Conservation (phyloP, 2,113 vertebrate genomes). For the Catharus minimus region DNA sequence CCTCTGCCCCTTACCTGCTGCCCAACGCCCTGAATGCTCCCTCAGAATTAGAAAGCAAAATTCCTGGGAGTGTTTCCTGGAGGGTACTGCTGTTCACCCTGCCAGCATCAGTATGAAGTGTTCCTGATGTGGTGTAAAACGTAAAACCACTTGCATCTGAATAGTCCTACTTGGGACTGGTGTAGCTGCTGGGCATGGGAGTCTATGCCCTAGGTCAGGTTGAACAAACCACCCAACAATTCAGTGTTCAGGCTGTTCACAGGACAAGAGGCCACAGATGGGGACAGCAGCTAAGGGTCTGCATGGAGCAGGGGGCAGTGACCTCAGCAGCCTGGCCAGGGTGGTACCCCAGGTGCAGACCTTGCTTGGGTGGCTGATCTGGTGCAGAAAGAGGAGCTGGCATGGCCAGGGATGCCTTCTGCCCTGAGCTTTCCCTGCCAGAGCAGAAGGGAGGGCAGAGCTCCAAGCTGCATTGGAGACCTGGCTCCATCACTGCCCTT, state of each 20-base stretch:
- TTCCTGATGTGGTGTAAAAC: neutral
- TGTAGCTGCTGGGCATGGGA: rapidly evolving
- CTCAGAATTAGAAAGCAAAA: neutral
- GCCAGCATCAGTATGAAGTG: neutral
- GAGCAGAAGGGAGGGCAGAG: neutral
- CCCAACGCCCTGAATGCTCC: neutral
- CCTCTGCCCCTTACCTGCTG: neutral
- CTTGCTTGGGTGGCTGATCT: neutral
- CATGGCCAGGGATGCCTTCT: neutral
- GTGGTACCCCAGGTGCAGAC: neutral
- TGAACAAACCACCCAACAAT: neutral
- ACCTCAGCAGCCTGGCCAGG: neutral
- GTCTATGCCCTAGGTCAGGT: neutral
- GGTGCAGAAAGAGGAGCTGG: neutral
- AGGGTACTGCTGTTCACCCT: neutral
- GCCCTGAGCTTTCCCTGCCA: neutral
- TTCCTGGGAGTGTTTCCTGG: neutral
- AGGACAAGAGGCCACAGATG: neutral
- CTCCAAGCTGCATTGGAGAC: neutral
- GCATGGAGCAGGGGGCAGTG: neutral
- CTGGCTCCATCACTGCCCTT: rapidly evolving
- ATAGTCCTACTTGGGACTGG: rapidly evolving
- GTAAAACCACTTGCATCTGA: neutral
- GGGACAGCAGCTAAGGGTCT: neutral
- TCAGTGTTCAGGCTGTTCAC: neutral